Evolutionary conservation across 2,797 vertebrate species (phyloP).

Genomic region (Mergus octosetaceus): DNA sequence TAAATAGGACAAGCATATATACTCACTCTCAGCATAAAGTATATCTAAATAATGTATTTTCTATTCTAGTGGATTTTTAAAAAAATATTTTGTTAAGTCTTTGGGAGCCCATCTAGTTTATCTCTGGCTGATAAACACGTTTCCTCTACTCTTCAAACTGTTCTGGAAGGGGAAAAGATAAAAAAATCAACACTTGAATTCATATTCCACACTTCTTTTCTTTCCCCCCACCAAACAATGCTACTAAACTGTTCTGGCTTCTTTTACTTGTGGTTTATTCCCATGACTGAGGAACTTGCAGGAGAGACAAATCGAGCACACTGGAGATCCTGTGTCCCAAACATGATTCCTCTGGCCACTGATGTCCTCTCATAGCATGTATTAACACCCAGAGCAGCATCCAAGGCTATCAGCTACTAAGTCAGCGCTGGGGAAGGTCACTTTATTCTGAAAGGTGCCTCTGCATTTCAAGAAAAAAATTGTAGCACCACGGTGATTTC

Average conservation of each 20-base stretch:
- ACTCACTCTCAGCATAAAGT: slow-evolving; percentile 82
- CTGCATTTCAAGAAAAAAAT: slow-evolving; percentile 77
- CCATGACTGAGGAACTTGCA: slow-evolving; percentile 33
- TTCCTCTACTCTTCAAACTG: slow-evolving; percentile 72
- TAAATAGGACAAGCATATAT: slow-evolving; percentile 83
- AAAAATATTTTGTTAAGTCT: slow-evolving; percentile 84
- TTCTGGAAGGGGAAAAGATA: slow-evolving; percentile 73
- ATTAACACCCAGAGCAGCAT: slow-evolving; percentile 71
- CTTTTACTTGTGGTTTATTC: slow-evolving; percentile 41
- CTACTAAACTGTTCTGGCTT: slow-evolving; percentile 60
- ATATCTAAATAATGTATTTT: slow-evolving; percentile 84
- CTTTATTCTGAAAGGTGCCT: slow-evolving; percentile 83
- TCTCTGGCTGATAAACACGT: slow-evolving; percentile 75
- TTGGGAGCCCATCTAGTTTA: slow-evolving; percentile 82
- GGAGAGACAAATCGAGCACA: slow-evolving; percentile 72
- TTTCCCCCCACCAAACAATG: slow-evolving; percentile 58
- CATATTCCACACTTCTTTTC: slow-evolving; percentile 68
- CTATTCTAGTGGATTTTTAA: slow-evolving; percentile 82
- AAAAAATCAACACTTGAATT: slow-evolving; percentile 71
- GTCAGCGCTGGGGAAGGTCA: slow-evolving; percentile 81
- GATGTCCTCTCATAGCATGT: slow-evolving; percentile 45
- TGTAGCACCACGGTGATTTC: slow-evolving; percentile 85
- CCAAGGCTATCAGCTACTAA: slow-evolving; percentile 73
- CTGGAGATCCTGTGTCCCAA: slow-evolving; percentile 62
- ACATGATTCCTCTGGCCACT: slow-evolving; percentile 52